Percentiles rank a stretch among this genome's conserved stretches.
These are phyloP conservation scores for Aplocera efformata DNA, from an alignment of 2,888 invertebrate genomes.

Conservation along the genomic window DNA sequence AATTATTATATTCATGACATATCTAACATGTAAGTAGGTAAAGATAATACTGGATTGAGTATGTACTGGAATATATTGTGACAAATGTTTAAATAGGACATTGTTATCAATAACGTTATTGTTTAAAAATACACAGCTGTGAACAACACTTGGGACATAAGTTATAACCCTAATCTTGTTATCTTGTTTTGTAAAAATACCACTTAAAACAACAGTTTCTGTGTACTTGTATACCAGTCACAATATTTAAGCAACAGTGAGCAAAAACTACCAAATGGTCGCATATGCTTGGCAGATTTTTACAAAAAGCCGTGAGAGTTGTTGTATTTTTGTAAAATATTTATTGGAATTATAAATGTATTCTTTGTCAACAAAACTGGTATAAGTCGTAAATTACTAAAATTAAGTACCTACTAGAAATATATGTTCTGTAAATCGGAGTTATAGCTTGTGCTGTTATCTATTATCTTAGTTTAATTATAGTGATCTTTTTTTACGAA, in stretches of 20 bases:
- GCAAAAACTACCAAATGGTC: conserved; percentile 42
- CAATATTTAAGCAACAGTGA: conserved; percentile 49
- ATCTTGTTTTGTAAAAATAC: conserved; percentile 16
- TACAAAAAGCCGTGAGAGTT: conserved; percentile 19
- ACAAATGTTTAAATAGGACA: not conserved
- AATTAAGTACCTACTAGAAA: not conserved
- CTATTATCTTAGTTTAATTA: too few relatives aligned
- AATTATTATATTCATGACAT: too few relatives aligned
- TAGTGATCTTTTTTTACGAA: too few relatives aligned
- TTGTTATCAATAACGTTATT: conserved; percentile 9
- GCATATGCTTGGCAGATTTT: conserved; percentile 56
- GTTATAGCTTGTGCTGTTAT: too few relatives aligned
- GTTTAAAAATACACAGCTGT: conserved; percentile 17
- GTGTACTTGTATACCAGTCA: conserved; percentile 41
- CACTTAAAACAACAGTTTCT: conserved; percentile 24
- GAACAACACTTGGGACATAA: conserved; percentile 1
- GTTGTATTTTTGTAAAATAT: conserved; percentile 9
- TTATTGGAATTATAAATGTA: conserved; percentile 9
- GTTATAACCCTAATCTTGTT: conserved; percentile 15
- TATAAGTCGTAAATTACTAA: too few relatives aligned
- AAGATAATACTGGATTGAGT: too few relatives aligned
- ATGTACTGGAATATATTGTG: too few relatives aligned
- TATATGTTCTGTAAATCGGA: too few relatives aligned
- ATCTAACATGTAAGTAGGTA: too few relatives aligned
- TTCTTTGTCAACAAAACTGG: conserved; percentile 2